phyloP scores from a whole-genome alignment of 2,888 invertebrate genomes.

The Synanthedon myopaeformis region DNA sequence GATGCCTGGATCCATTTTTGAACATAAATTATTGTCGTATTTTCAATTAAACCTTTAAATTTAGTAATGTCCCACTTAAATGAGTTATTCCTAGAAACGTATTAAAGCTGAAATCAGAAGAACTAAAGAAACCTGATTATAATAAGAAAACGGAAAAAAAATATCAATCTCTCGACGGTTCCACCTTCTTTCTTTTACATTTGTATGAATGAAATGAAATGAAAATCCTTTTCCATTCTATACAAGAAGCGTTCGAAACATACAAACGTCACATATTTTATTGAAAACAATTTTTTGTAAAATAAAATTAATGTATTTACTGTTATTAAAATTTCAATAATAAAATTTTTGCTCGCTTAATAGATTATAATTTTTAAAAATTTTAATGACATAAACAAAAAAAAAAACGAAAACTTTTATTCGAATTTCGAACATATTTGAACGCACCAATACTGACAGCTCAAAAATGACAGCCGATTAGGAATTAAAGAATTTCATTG shows the following conservation, averaged over 20 bases:
- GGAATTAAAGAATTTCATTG: conserved; percentile 16
- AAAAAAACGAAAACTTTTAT: no score
- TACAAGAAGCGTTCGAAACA: not conserved
- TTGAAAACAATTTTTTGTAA: no score
- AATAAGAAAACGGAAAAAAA: conserved; percentile 36
- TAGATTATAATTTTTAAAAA: no score
- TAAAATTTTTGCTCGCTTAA: no score
- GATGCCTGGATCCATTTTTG: conserved; percentile 80
- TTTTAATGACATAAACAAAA: no score
- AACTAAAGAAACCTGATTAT: conserved; percentile 22
- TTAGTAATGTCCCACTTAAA: not conserved
- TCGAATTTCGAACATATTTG: not conserved
- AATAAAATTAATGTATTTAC: no score
- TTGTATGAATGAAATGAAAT: conserved; percentile 3
- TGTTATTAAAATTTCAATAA: no score
- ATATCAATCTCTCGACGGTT: conserved; percentile 15
- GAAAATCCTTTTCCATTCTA: not conserved
- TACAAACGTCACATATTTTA: not conserved
- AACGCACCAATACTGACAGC: not conserved
- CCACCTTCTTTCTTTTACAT: conserved; percentile 36
- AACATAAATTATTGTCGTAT: conserved; percentile 20
- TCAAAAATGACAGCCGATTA: conserved; percentile 21
- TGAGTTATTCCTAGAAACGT: not conserved
- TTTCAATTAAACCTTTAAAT: conserved; percentile 31
- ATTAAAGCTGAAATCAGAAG: conserved; percentile 4